Percentiles rank a stretch among this genome's conserved stretches.
Conservation (phyloP, 1,140 invertebrate species). For the Bombus haemorrhoidalis region DNA sequence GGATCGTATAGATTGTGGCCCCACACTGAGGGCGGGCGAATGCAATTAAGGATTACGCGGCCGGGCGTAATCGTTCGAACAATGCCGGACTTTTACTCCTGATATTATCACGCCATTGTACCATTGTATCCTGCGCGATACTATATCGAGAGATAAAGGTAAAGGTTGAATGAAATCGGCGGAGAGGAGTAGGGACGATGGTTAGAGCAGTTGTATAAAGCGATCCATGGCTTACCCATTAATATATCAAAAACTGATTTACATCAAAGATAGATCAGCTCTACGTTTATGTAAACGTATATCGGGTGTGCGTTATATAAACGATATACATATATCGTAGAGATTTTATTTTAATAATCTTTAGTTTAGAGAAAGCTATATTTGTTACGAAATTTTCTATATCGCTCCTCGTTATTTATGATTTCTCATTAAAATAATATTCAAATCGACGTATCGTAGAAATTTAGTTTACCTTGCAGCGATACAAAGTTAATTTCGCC, state of each 20-base stretch:
- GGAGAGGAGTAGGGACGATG: neutral
- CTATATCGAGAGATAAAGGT: slow-evolving; percentile 53
- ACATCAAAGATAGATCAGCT: neutral
- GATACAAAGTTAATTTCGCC: too few species aligned
- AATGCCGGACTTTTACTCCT: slow-evolving; percentile 76
- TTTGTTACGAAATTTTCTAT: neutral
- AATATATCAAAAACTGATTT: slow-evolving; percentile 5
- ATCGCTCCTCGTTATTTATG: too few species aligned
- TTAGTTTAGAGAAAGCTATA: too few species aligned
- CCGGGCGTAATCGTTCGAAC: slow-evolving; percentile 75
- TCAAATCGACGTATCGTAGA: too few species aligned
- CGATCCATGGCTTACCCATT: neutral
- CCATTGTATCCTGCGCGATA: slow-evolving; percentile 61
- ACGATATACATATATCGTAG: too few species aligned
- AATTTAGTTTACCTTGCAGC: too few species aligned
- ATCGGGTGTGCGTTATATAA: neutral
- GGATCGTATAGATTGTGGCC: slow-evolving; percentile 37
- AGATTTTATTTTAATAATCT: neutral
- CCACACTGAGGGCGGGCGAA: slow-evolving; percentile 47
- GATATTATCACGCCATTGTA: slow-evolving; percentile 74
- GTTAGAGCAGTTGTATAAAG: slow-evolving; percentile 30
- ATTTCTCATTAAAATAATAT: too few species aligned
- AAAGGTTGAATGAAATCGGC: slow-evolving; percentile 42
- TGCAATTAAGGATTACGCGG: slow-evolving; percentile 79
- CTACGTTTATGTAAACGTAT: neutral